Conservation (phyloP, 2,888 invertebrate species). For the Drosophila borealis region DNA sequence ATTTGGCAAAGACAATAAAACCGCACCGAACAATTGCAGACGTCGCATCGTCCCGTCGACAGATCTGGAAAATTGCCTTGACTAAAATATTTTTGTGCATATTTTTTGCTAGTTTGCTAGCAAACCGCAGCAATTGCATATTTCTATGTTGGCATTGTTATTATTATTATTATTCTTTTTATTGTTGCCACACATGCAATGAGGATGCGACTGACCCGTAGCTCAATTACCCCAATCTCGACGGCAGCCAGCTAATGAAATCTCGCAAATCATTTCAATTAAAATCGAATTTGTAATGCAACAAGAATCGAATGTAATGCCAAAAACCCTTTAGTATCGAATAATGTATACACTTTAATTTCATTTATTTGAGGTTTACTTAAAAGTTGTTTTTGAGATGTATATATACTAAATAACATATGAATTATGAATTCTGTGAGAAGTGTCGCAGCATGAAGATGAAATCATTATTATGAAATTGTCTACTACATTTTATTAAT, state of each 20-base stretch:
- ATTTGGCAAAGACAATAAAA: slow-evolving; percentile 65
- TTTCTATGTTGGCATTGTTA: slow-evolving; percentile 43
- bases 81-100: slow-evolving; percentile 45
- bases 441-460: too few species aligned
- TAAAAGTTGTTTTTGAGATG: too few species aligned
- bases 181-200: slow-evolving; percentile 45
- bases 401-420: too few species aligned
- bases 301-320: slow-evolving; percentile 13
- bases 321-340: slow-evolving; percentile 1
- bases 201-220: slow-evolving; percentile 36
- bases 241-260: slow-evolving; percentile 53
- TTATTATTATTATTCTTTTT: slow-evolving; percentile 45
- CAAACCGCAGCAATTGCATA: slow-evolving; percentile 54
- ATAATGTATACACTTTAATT: slow-evolving; percentile 6
- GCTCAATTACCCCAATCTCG: slow-evolving; percentile 61
- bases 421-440: too few species aligned
- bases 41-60: slow-evolving; percentile 6
- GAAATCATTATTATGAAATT: too few species aligned
- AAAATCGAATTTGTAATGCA: slow-evolving; percentile 68
- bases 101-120: slow-evolving; percentile 9
- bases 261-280: slow-evolving; percentile 66
- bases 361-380: too few species aligned
- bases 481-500: too few species aligned
- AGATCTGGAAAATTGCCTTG: slow-evolving; percentile 24
- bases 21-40: slow-evolving; percentile 58